phyloP scores from a whole-genome alignment of 2,797 vertebrate species.

The Neoniphon sammara region DNA sequence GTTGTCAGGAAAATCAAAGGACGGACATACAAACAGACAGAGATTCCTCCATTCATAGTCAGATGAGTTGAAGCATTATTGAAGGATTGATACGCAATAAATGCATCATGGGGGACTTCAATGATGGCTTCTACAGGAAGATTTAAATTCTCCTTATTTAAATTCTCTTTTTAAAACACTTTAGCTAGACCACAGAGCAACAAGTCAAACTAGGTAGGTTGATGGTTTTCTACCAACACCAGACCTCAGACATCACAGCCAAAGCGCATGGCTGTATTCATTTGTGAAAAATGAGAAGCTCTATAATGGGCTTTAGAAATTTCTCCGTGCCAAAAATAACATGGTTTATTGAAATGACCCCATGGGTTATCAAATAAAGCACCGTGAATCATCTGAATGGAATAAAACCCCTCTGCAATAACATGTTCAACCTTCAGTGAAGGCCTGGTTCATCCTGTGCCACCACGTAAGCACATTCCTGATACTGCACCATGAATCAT shows the following conservation, averaged over 20 bases:
- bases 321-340: no score
- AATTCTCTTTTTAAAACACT: no score
- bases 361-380: slow-evolving; percentile 44
- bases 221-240: slow-evolving; percentile 1
- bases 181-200: not conserved
- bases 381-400: slow-evolving; percentile 46
- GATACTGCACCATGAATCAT: slow-evolving; percentile 63
- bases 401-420: slow-evolving; percentile 47
- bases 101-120: not conserved
- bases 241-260: not conserved
- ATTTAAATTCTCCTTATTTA: not conserved
- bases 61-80: no score
- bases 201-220: not conserved
- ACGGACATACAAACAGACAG: no score
- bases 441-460: slow-evolving; percentile 46
- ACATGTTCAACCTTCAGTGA: slow-evolving; percentile 60
- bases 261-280: no score
- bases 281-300: no score
- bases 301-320: no score
- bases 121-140: not conserved
- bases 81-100: not conserved
- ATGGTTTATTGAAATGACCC: slow-evolving; percentile 23
- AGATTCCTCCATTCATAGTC: no score
- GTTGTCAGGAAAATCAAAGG: no score
- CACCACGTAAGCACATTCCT: slow-evolving; percentile 63